Conservation (phyloP, 92 coral and sea anemone genomes). For the Bergia sp. region DNA sequence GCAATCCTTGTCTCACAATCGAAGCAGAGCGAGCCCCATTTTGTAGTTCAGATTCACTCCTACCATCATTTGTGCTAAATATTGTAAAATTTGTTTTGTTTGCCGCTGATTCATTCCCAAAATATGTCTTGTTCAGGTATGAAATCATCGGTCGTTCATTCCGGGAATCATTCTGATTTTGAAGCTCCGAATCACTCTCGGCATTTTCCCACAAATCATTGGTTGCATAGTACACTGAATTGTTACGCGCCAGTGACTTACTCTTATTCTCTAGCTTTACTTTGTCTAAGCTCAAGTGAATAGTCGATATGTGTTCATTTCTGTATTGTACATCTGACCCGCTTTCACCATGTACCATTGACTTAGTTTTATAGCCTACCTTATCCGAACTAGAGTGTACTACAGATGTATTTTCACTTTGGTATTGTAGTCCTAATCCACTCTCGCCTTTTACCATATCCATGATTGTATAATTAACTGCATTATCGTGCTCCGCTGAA, state of each 20-base stretch:
- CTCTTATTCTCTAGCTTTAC: background rate
- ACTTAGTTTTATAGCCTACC: background rate
- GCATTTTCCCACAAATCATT: background rate
- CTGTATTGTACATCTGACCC: background rate
- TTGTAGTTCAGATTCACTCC: background rate
- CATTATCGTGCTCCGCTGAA: too few relatives aligned
- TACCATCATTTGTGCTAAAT: background rate
- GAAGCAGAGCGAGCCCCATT: too few relatives aligned
- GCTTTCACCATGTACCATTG: background rate
- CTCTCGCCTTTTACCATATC: background rate
- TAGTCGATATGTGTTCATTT: background rate
- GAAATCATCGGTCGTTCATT: too few relatives aligned
- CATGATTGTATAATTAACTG: background rate
- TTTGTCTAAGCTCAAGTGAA: background rate
- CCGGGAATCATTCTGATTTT: too few relatives aligned
- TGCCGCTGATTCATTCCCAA: background rate
- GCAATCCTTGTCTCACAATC: background rate
- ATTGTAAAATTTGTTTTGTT: too few relatives aligned
- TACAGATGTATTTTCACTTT: too few relatives aligned
- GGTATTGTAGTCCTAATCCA: background rate
- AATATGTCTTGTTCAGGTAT: background rate
- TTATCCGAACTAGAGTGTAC: background rate
- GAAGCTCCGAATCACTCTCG: too few relatives aligned
- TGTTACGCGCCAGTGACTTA: background rate
- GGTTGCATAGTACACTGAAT: background rate